Evolutionary conservation across 2,888 invertebrate species (phyloP).

Genomic region (Pyrocoelia pectoralis): DNA sequence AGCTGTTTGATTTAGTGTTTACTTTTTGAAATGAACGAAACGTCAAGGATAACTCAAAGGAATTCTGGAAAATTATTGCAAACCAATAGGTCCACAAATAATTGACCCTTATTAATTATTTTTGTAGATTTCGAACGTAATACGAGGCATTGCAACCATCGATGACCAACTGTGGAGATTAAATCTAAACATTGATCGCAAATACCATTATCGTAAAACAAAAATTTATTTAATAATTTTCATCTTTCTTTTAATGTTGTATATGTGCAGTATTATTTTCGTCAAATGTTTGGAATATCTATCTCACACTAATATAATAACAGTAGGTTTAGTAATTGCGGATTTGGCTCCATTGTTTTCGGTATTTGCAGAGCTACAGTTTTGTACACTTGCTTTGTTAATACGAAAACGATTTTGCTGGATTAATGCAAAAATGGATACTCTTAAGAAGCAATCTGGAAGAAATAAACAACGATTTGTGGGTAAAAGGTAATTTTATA

Average conservation of each 20-base stretch:
- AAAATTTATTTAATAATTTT: neutral
- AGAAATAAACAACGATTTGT: neutral
- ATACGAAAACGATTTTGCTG: slow-evolving; percentile 18
- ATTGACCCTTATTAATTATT: too few species aligned
- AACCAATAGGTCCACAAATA: too few species aligned
- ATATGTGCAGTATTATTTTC: neutral
- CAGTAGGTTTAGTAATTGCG: slow-evolving; percentile 10
- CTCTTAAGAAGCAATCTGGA: neutral
- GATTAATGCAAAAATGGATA: slow-evolving; percentile 14
- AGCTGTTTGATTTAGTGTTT: too few species aligned
- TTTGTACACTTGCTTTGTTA: slow-evolving; percentile 8
- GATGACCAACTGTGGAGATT: neutral
- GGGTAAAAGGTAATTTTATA: neutral
- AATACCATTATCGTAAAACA: slow-evolving; percentile 4
- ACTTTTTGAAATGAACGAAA: too few species aligned
- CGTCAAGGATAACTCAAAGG: too few species aligned
- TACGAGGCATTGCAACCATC: neutral
- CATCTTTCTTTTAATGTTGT: neutral
- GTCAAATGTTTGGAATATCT: neutral
- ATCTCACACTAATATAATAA: neutral
- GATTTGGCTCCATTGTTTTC: slow-evolving; percentile 5
- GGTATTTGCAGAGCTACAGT: slow-evolving; percentile 13
- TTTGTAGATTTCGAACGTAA: neutral
- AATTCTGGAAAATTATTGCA: too few species aligned
- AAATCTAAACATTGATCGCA: neutral